A percentile compares a stretch with the other conserved stretches of the same genome.
Conservation (phyloP, 2,797 vertebrate genomes). For the Typhlichthys eigenmanni region DNA sequence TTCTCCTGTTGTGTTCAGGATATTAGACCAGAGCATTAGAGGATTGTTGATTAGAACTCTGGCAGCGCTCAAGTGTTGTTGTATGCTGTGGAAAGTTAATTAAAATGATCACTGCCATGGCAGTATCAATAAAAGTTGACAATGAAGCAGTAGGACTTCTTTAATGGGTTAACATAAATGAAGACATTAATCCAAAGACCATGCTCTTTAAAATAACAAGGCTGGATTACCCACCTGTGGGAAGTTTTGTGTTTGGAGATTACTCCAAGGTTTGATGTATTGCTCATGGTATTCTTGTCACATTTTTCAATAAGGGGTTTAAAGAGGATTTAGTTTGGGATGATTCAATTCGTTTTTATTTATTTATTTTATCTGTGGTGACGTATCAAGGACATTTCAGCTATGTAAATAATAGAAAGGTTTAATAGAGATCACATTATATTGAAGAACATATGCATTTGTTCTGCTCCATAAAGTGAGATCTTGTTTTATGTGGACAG, state of each 20-base stretch:
- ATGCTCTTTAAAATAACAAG: constrained; percentile 69
- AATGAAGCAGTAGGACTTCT: constrained; percentile 57
- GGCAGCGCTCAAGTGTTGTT: constrained; percentile 63
- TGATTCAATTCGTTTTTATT: background rate
- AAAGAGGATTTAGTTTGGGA: constrained; percentile 32
- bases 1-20: constrained; percentile 41
- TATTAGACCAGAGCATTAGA: constrained; percentile 50
- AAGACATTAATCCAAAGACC: constrained; percentile 54
- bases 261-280: constrained; percentile 15
- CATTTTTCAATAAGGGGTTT: constrained; percentile 40
- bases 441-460: background rate
- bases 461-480: constrained; percentile 10
- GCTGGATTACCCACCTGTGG: constrained; percentile 46
- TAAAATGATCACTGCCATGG: constrained; percentile 50
- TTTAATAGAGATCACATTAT: constrained; percentile 8
- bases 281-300: constrained; percentile 29
- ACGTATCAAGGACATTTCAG: constrained; percentile 19
- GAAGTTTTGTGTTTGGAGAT: constrained; percentile 21
- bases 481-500: constrained; percentile 15
- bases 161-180: constrained; percentile 34
- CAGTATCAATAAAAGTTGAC: constrained; percentile 17
- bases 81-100: constrained; percentile 64
- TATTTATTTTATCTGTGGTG: constrained; percentile 18
- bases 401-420: background rate
- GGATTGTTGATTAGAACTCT: constrained; percentile 40